These are phyloP conservation scores for Catocala fraxini DNA, from an alignment of 2,888 invertebrate genomes.

Conservation along the genomic window DNA sequence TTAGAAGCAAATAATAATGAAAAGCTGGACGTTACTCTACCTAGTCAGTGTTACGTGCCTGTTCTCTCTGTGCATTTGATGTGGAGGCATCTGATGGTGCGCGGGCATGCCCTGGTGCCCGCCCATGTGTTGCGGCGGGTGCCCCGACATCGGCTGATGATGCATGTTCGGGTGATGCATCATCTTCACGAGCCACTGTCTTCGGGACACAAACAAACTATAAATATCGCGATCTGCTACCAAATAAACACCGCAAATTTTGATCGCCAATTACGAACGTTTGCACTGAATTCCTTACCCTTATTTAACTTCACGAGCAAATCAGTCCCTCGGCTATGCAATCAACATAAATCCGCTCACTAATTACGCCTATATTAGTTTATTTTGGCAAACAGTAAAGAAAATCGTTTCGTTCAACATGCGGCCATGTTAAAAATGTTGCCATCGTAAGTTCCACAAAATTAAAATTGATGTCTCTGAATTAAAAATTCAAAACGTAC, in stretches of 20 bases:
- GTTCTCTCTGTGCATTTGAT: constrained; percentile 90
- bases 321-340: constrained; percentile 66
- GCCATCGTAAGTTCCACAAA: constrained; percentile 37
- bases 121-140: constrained; percentile 83
- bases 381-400: constrained; percentile 93
- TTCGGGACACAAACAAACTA: constrained; percentile 74
- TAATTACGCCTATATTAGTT: constrained; percentile 71
- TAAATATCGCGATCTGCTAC: constrained; percentile 56
- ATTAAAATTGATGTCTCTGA: background rate
- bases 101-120: constrained; percentile 80
- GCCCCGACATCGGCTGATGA: constrained; percentile 86
- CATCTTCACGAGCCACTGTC: constrained; percentile 77
- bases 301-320: constrained; percentile 63
- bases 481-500: constrained; percentile 6
- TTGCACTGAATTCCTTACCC: constrained; percentile 75
- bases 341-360: constrained; percentile 78
- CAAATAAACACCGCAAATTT: constrained; percentile 76
- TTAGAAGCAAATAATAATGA: constrained; percentile 67
- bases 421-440: constrained; percentile 93
- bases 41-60: constrained; percentile 86
- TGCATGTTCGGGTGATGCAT: constrained; percentile 88
- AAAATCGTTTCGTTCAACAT: constrained; percentile 93
- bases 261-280: constrained; percentile 56
- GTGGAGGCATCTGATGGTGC: constrained; percentile 90
- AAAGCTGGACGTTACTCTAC: constrained; percentile 77